Base-by-base conservation (phyloP, 23 tunicate species). In the Halocynthia aurantium region DNA sequence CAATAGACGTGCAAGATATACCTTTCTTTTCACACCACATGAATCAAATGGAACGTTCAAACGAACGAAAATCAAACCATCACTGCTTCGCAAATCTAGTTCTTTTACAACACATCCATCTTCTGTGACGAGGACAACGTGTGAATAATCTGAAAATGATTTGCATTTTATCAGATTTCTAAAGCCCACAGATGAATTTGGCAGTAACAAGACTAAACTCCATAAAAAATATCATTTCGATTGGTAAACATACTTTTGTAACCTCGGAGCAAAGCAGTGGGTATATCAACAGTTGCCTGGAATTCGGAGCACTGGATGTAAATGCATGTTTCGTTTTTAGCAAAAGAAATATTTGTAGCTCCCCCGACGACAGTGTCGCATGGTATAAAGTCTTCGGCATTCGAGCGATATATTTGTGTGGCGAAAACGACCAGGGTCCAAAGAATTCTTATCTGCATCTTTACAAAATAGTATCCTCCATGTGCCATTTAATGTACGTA, bases 1-100 rank as follows among this genome's bases (percentile, higher is more conserved):
- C 44, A 31, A 31, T 31, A 31, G 44, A 31, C 1, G 44, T 31
- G 44, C 44, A 31, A 31, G 44, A 31, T 31, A 0, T 15, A 65
- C 70, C 70, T 65, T 40, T 0, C 22, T 49, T 65, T 11, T 9
- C 9, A 49, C 31, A 20, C 31, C 19, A 15, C 70, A 65, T 11
- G 49, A 40, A 65, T 65, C 31, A 49, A 20, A 65, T 10, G 70
- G 70, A 65, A 65, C 6, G 9, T 20, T 65, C 31, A 65, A 15
- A 10, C 70, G 70, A 65, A 65, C 70, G 31, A 65, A 65, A 15
- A 20, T 0, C 10, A 65, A 65, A 65, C 70, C 70, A 20, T 65
- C 19, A 10, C 31, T 15, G 31, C 50, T 20, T 65, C 22, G 22
- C 19, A 20, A 20, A 40, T 65, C 31, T 0, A 20, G 70, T 65